phyloP scores from a whole-genome alignment of 1,140 invertebrate genomes.

The Leptinotarsa undecemlineata region DNA sequence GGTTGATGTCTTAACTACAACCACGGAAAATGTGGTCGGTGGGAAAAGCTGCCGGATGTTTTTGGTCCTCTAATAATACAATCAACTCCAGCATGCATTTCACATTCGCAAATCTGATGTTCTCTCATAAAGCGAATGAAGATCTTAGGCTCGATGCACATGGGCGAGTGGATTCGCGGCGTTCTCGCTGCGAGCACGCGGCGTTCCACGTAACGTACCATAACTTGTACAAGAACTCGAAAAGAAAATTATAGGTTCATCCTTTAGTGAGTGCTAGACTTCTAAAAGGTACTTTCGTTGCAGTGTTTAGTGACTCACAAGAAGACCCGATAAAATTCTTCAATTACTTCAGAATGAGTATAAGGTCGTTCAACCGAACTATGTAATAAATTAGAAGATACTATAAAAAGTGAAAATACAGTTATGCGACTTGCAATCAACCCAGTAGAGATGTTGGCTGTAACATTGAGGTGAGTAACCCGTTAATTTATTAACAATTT shows the following conservation, averaged over 20 bases:
- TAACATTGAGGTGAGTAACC: neutral
- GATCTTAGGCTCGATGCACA: too few relatives aligned
- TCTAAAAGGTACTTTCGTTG: constrained; percentile 18
- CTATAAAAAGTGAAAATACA: neutral
- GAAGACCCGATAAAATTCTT: neutral
- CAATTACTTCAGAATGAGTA: constrained; percentile 1
- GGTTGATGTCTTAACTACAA: too few relatives aligned
- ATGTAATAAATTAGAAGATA: neutral
- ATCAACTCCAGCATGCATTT: too few relatives aligned
- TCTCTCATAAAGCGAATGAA: too few relatives aligned
- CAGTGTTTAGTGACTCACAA: constrained; percentile 12
- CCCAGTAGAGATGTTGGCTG: constrained; percentile 7
- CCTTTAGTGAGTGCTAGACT: constrained; percentile 14
- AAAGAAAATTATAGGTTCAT: constrained; percentile 12
- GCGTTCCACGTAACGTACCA: constrained; percentile 16
- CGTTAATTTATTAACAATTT: neutral
- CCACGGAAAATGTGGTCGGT: too few relatives aligned
- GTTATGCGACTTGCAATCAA: neutral
- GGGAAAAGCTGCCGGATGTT: too few relatives aligned
- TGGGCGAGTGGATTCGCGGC: too few relatives aligned
- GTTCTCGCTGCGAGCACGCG: too few relatives aligned
- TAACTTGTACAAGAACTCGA: constrained; percentile 13
- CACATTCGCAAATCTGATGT: too few relatives aligned
- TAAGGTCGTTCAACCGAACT: neutral
- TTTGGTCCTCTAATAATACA: too few relatives aligned